phyloP scores from a whole-genome alignment of 2,113 vertebrate species.

The Erythrocercus mccallii region DNA sequence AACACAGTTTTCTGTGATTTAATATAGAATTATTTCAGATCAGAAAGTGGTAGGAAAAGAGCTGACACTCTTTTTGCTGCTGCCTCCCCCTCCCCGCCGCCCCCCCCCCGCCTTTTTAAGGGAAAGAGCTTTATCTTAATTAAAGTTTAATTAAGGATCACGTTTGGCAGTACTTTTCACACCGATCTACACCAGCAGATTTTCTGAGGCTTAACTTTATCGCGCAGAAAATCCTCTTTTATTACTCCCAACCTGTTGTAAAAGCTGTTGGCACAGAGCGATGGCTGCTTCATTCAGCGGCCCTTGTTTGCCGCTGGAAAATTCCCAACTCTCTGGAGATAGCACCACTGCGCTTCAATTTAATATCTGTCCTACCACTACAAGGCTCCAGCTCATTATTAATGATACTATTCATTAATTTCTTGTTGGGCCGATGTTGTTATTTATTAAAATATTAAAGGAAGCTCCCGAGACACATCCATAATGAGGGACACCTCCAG shows the following conservation, averaged over 20 bases:
- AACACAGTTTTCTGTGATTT: slow-evolving; percentile 71
- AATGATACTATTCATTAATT: slow-evolving; percentile 99
- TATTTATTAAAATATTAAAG: slow-evolving; percentile 99
- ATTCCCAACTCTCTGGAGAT: slow-evolving; percentile 97
- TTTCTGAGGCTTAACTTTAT: slow-evolving; percentile 99
- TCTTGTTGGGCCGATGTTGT: slow-evolving; percentile 99
- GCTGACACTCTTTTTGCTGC: slow-evolving; percentile 74
- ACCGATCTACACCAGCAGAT: slow-evolving; percentile 99
- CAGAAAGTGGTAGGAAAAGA: slow-evolving; percentile 72
- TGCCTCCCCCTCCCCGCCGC: slow-evolving; percentile 74
- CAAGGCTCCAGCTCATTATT: slow-evolving; percentile 99
- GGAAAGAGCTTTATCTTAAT: slow-evolving; percentile 95
- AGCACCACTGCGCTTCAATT: slow-evolving; percentile 96
- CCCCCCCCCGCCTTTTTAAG: slow-evolving; percentile 61
- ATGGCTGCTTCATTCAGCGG: slow-evolving; percentile 91
- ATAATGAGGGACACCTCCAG: slow-evolving; percentile 94
- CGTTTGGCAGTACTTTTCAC: slow-evolving; percentile 99
- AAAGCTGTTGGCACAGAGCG: slow-evolving; percentile 98
- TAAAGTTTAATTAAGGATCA: slow-evolving; percentile 99
- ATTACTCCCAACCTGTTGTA: slow-evolving; percentile 99
- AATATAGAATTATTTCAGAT: slow-evolving; percentile 75
- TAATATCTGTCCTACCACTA: slow-evolving; percentile 99
- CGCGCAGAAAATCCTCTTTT: slow-evolving; percentile 99
- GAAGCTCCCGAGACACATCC: slow-evolving; percentile 92
- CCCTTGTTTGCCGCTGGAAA: slow-evolving; percentile 99